phyloP scores from a whole-genome alignment of 92 coral and sea anemone species.

The Montipora capitata region DNA sequence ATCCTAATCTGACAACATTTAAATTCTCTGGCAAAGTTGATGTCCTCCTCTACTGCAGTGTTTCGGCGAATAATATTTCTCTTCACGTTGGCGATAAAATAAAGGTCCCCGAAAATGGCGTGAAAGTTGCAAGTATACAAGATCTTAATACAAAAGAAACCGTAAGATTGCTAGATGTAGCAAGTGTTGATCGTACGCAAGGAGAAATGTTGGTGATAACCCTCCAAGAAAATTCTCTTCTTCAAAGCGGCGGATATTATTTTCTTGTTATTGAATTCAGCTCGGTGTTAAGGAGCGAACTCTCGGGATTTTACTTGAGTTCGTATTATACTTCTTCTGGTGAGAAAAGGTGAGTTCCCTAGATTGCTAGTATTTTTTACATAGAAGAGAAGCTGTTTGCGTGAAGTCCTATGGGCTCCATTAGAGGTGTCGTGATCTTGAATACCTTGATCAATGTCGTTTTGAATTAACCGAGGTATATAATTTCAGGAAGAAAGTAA shows the following conservation, averaged over 20 bases:
- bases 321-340: conserved; percentile 80
- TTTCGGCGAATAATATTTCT: conserved; percentile 70
- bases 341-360: conserved; percentile 75
- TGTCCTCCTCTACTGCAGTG: conserved; percentile 66
- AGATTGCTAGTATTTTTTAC: neutral
- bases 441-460: no score
- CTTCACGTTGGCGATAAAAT: conserved; percentile 81
- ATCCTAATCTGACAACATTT: conserved; percentile 84
- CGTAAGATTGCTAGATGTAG: conserved; percentile 6
- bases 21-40: conserved; percentile 82
- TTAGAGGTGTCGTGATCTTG: neutral
- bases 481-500: neutral
- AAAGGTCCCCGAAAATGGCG: conserved; percentile 1
- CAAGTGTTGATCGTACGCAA: conserved; percentile 21
- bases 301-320: conserved; percentile 93
- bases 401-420: no score
- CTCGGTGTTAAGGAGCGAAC: conserved; percentile 75
- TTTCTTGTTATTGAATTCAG: conserved; percentile 62
- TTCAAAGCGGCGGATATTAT: conserved; percentile 64
- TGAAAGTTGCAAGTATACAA: conserved; percentile 29
- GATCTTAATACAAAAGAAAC: neutral
- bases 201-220: conserved; percentile 76
- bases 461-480: neutral
- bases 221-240: conserved; percentile 45
- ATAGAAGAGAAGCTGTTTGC: neutral